Evolutionary conservation across 2,113 vertebrate genomes (phyloP).

Genomic region (Stictonetta naevosa): DNA sequence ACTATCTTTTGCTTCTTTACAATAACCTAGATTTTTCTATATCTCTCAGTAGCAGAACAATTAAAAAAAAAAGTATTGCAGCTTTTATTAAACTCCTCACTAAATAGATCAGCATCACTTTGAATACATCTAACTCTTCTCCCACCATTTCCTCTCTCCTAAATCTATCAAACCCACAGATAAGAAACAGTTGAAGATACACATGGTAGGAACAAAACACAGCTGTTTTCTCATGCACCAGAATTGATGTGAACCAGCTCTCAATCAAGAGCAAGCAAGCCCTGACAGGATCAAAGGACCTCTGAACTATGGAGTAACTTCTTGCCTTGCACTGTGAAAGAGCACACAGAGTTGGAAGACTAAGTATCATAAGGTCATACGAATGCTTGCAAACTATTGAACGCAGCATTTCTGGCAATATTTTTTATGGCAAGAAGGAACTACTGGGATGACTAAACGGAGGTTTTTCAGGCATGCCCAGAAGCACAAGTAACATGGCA

Average conservation of each 20-base stretch:
- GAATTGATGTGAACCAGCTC: background rate
- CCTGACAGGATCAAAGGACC: background rate
- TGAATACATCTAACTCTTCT: background rate
- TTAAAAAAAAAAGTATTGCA: background rate
- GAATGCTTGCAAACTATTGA: background rate
- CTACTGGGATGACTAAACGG: background rate
- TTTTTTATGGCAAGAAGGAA: background rate
- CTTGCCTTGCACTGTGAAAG: background rate
- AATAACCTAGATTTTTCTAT: background rate
- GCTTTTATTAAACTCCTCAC: background rate
- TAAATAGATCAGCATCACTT: background rate
- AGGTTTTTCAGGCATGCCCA: background rate
- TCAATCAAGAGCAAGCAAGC: background rate
- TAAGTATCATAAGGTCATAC: background rate
- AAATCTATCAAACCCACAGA: background rate
- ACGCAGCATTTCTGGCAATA: background rate
- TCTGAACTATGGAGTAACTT: background rate
- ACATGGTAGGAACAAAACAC: background rate
- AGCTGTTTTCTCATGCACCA: background rate
- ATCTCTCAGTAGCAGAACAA: background rate
- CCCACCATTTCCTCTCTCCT: background rate
- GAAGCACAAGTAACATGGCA: background rate
- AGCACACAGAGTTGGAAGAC: background rate
- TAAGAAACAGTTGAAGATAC: background rate
- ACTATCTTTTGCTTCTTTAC: background rate